Evolutionary conservation across 2,888 invertebrate species (phyloP).

Genomic region (Mystacides longicornis): DNA sequence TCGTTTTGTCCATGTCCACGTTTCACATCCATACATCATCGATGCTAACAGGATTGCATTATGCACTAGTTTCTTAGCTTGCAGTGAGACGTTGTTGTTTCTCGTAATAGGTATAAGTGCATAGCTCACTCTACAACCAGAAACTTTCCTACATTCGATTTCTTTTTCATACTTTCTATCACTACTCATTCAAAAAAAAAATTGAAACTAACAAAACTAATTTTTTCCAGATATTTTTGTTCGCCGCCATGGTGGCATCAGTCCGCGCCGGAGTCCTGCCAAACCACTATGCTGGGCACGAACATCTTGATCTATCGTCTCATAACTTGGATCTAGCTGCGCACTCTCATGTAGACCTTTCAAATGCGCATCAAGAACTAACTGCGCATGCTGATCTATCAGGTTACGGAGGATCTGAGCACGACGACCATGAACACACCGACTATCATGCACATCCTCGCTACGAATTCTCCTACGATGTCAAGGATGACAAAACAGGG

Average conservation of each 20-base stretch:
- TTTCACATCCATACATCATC: no score
- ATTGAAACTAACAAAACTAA: no score
- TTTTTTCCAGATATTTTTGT: conserved; percentile 20
- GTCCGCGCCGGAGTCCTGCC: conserved; percentile 11
- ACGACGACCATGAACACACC: conserved; percentile 20
- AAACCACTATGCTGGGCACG: conserved; percentile 13
- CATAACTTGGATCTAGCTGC: conserved; percentile 1
- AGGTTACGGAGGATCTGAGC: conserved; percentile 18
- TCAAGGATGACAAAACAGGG: conserved; percentile 24
- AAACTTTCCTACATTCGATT: no score
- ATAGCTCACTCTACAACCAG: no score
- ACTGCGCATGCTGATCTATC: conserved; percentile 11
- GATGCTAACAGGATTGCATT: no score
- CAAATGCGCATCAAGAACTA: background rate
- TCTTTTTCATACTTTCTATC: no score
- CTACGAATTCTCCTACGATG: conserved; percentile 25
- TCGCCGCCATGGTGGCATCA: conserved; percentile 16
- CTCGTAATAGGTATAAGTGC: no score
- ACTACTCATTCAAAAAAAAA: no score
- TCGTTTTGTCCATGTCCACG: no score
- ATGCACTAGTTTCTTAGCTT: no score
- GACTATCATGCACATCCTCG: conserved; percentile 24
- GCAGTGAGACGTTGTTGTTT: no score
- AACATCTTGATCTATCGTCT: conserved; percentile 5
- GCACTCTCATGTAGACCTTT: background rate